These are phyloP conservation scores for Onychorhynchus coronatus DNA, from an alignment of 2,113 vertebrate species.

Conservation along the genomic window DNA sequence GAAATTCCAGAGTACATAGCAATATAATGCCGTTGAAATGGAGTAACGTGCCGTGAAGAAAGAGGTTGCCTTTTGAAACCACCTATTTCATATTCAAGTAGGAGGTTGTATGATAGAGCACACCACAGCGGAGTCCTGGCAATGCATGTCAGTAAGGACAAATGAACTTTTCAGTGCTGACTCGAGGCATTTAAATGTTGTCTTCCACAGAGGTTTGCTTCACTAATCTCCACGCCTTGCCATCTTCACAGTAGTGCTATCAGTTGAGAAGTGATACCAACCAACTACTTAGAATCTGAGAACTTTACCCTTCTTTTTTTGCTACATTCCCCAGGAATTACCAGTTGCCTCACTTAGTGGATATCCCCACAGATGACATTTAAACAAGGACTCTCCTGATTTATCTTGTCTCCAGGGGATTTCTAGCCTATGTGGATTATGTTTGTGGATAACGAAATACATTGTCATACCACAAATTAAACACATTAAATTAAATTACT, in stretches of 20 bases:
- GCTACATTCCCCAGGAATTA: not conserved
- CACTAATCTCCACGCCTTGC: not conserved
- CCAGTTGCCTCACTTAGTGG: not conserved
- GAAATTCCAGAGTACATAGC: conserved; percentile 21
- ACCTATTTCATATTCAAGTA: conserved; percentile 57
- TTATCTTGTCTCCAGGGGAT: conserved; percentile 1
- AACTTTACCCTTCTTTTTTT: not conserved
- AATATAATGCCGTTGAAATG: conserved; percentile 44
- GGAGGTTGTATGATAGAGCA: conserved; percentile 13
- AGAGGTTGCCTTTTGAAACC: conserved; percentile 65
- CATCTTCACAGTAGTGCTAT: not conserved
- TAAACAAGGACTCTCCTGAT: not conserved
- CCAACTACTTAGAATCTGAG: not conserved
- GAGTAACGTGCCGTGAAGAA: conserved; percentile 55
- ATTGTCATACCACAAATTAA: conserved; percentile 11
- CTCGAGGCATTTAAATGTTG: not conserved
- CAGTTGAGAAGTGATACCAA: not conserved
- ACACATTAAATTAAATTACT: conserved; percentile 1
- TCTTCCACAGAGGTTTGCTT: not conserved
- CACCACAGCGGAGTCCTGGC: not conserved
- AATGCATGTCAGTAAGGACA: not conserved
- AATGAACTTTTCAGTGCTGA: not conserved
- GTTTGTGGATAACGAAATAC: not conserved
- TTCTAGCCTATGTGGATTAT: not conserved
- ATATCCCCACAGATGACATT: not conserved